Evolutionary conservation across 2,113 vertebrate genomes (phyloP).

Genomic region (Eclectus roratus): DNA sequence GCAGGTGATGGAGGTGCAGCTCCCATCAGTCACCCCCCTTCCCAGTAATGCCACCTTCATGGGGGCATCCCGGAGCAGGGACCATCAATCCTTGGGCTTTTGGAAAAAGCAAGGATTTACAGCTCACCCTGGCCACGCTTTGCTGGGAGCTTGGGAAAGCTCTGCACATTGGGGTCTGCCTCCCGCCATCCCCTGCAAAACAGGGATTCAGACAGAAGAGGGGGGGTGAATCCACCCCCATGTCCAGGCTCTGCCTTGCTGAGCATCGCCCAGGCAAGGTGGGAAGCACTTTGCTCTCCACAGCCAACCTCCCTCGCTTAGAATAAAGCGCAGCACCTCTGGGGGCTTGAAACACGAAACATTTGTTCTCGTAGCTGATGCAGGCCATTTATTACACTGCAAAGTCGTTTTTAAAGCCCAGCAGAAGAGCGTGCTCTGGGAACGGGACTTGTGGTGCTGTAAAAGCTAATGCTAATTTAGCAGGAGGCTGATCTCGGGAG

Average conservation of each 20-base stretch:
- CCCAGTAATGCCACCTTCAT: background rate
- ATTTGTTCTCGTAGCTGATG: background rate
- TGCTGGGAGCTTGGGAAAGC: background rate
- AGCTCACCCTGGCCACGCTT: background rate
- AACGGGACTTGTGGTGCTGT: background rate
- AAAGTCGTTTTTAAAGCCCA: background rate
- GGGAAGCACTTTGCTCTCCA: background rate
- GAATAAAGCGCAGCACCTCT: background rate
- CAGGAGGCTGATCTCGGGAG: background rate
- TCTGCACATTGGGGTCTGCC: background rate
- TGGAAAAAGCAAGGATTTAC: background rate
- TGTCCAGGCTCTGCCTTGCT: background rate
- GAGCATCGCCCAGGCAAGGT: background rate
- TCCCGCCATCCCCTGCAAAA: background rate
- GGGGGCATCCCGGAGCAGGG: fast-evolving
- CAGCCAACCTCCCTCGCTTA: background rate
- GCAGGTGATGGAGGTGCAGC: background rate
- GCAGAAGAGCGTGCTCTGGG: background rate
- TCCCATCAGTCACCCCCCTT: background rate
- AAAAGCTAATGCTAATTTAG: constrained; percentile 19
- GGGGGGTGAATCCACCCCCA: background rate
- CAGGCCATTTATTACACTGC: background rate
- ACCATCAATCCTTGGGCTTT: background rate
- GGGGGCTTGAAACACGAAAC: background rate
- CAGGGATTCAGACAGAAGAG: background rate